Evolutionary conservation across 2,113 vertebrate genomes (phyloP).

Genomic region (Campylomormyrus tamandua): DNA sequence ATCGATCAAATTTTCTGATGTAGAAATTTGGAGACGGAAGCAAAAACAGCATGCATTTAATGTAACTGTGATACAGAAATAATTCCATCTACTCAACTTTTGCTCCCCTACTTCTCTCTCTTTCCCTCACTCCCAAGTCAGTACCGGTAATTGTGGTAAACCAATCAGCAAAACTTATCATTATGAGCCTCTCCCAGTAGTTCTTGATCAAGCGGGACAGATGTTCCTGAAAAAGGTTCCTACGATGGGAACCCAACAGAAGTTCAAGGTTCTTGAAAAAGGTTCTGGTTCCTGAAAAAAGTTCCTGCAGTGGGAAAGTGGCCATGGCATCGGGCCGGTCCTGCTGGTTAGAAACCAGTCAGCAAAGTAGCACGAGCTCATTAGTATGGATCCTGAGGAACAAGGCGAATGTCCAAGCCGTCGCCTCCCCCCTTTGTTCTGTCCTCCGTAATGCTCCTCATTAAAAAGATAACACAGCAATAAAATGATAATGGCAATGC

Average conservation of each 20-base stretch:
- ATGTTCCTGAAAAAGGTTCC: not conserved
- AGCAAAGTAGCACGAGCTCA: slow-evolving; percentile 4
- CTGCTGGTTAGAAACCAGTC: not conserved
- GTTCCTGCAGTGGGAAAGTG: not conserved
- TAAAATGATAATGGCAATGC: slow-evolving; percentile 32
- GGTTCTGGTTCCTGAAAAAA: not conserved
- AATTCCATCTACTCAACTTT: not conserved
- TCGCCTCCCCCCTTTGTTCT: slow-evolving; percentile 20
- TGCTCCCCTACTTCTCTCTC: not conserved
- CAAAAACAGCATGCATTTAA: not conserved
- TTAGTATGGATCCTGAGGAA: slow-evolving; percentile 28
- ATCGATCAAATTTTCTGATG: not conserved
- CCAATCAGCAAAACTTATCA: not conserved
- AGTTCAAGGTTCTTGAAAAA: not conserved
- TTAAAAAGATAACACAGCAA: slow-evolving; percentile 38
- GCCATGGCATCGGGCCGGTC: not conserved
- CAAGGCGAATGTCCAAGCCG: not conserved
- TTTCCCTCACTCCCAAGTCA: not conserved
- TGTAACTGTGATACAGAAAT: not conserved
- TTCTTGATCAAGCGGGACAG: not conserved
- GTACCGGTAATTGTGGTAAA: not conserved
- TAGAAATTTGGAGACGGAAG: not conserved
- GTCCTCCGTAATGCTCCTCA: slow-evolving; percentile 26
- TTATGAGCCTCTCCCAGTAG: not conserved
- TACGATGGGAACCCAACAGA: not conserved